Percentiles rank a stretch among this genome's conserved stretches.
These are phyloP conservation scores for Epicampocera succincta DNA, from an alignment of 2,888 invertebrate genomes.

Conservation along the genomic window DNA sequence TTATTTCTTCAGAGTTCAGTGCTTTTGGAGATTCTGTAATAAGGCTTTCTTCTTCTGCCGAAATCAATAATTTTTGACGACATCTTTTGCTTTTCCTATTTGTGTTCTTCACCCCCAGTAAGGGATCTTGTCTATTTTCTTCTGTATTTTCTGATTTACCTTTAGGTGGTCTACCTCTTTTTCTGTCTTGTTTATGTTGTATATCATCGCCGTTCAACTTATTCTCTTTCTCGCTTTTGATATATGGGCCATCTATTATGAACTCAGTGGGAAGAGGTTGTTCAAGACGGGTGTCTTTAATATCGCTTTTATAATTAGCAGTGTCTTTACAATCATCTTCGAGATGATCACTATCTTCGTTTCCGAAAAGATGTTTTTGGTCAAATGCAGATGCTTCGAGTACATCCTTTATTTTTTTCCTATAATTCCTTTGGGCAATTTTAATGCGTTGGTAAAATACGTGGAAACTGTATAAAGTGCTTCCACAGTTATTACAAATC, in stretches of 20 bases:
- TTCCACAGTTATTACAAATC: constrained; percentile 20
- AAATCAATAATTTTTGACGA: neutral
- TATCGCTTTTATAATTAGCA: neutral
- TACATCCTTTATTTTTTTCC: constrained; percentile 68
- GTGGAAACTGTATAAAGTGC: constrained; percentile 71
- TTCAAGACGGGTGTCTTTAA: constrained; percentile 13
- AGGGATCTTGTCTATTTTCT: constrained; percentile 21
- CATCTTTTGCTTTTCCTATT: constrained; percentile 13
- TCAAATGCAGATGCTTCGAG: constrained; percentile 1
- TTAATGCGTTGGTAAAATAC: constrained; percentile 74
- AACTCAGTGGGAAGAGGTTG: constrained; percentile 40
- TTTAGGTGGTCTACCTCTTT: constrained; percentile 40
- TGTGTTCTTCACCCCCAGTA: constrained; percentile 19
- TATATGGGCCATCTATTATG: constrained; percentile 22
- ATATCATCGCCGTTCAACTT: neutral
- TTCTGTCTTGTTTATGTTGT: constrained; percentile 8
- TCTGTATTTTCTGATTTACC: neutral
- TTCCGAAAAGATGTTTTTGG: neutral
- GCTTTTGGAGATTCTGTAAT: neutral
- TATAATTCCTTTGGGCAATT: constrained; percentile 71
- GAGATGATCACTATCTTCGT: neutral
- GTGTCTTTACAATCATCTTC: constrained; percentile 11
- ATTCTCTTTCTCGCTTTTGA: constrained; percentile 17
- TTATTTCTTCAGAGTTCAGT: neutral
- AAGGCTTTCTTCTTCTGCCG: neutral